Percentiles rank a stretch among this genome's conserved stretches.
These are phyloP conservation scores for Oncopeltus fasciatus DNA, from an alignment of 1,140 invertebrate genomes.

Conservation along the genomic window DNA sequence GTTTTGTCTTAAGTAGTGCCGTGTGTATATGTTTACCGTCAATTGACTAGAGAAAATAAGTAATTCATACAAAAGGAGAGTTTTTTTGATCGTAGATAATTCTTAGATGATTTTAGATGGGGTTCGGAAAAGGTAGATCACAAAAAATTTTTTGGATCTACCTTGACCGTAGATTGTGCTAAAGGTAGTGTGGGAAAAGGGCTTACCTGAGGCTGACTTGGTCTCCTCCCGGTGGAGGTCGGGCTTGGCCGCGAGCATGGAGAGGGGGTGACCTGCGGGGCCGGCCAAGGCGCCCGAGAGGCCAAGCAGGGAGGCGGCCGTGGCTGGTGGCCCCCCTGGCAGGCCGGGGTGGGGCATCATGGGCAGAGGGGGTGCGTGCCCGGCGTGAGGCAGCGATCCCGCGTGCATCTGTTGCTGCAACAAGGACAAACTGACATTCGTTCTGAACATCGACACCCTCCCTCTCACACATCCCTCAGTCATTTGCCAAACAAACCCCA, in stretches of 20 bases:
- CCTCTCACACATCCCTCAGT: no score
- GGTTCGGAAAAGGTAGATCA: no score
- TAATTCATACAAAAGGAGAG: no score
- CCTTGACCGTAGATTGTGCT: not conserved
- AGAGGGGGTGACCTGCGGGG: constrained; percentile 48
- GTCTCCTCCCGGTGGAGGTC: constrained; percentile 53
- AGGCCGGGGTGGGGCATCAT: constrained; percentile 59
- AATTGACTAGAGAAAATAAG: no score
- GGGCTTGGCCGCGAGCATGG: constrained; percentile 51
- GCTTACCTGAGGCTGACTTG: constrained; percentile 52
- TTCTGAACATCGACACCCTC: no score
- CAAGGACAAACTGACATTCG: not conserved
- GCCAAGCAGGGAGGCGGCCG: constrained; percentile 39
- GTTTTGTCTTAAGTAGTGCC: no score
- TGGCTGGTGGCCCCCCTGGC: constrained; percentile 38
- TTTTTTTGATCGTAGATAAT: no score
- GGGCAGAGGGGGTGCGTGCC: constrained; percentile 49
- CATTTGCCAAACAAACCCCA: no score
- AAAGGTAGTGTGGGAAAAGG: not conserved
- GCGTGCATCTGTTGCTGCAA: constrained; percentile 64
- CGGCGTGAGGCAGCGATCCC: constrained; percentile 63
- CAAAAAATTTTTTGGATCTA: no score
- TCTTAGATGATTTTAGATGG: no score
- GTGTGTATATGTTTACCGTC: no score
- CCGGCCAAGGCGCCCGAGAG: constrained; percentile 36